Evolutionary conservation across 2,113 vertebrate species (phyloP), one percentile per base, ranked within the genome.

Genomic region (Herpailurus yagouaroundi): DNA sequence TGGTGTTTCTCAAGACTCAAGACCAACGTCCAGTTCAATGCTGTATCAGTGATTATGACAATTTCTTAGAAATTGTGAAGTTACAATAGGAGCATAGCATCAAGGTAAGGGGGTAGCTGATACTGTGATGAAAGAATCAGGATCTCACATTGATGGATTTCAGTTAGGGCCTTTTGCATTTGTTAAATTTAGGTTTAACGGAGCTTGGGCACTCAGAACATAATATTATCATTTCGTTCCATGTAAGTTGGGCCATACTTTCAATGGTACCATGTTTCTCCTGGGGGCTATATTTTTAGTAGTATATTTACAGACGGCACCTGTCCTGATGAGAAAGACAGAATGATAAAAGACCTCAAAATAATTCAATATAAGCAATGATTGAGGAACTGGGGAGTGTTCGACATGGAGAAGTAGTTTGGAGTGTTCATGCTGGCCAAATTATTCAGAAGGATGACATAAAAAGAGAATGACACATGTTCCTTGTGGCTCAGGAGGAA

Each of bases 371-470:
- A 19, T 14, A 68, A 74, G 64, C 29, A 25, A 82, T 1, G 31
- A 81, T 1, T n/a, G 27, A 81, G 66, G 73, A 79, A 48, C 41
- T 55, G 38, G 16, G 57, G 8, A 38, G 18, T 41, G 4, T 73
- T 85, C 73, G 57, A 41, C 52, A 29, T 14, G 45, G 60, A 52
- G 89, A 81, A 66, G 21, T 63, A 52, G 77, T 86, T 84, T 68
- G 57, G 68, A 27, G 36, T 4, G 10, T 41, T 80, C 36, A 16
- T 38, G 36, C 36, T 52, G 11, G 52, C 90, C 95, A 73, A 96
- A 83, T 92, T 90, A 95, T 95, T 94, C 64, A 94, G 48, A 89
- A 83, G 36, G 27, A 80, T 90, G 57, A 64, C 13, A n/a, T 92
- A 89, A 87, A 69, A 41, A 71, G 64, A 74, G 25, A 86, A 86